Conservation (phyloP, 2,113 vertebrate genomes). For the Percopsis transmontana region DNA sequence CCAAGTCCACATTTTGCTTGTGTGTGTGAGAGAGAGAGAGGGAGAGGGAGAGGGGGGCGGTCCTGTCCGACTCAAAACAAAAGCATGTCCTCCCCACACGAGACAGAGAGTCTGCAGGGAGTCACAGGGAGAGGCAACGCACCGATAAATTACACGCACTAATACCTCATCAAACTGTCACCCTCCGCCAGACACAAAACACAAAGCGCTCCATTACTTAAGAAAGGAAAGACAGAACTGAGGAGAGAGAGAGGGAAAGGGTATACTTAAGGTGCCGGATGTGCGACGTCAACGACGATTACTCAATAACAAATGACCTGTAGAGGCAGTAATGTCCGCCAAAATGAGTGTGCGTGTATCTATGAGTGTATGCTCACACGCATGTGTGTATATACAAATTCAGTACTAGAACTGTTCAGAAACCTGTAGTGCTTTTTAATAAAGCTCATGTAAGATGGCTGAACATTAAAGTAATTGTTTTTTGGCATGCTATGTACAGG, state of each 20-base stretch:
- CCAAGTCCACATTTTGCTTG: neutral
- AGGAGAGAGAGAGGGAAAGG: conserved; percentile 27
- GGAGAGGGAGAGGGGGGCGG: neutral
- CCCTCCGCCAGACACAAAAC: conserved; percentile 40
- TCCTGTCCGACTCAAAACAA: conserved; percentile 31
- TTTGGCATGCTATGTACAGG: no score
- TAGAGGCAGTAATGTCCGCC: neutral
- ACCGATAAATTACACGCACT: conserved; percentile 59
- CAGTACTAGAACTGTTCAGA: no score
- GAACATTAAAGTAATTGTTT: no score
- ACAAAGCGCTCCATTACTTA: conserved; percentile 31
- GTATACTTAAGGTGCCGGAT: conserved; percentile 51
- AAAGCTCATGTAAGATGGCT: no score
- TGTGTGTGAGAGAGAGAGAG: conserved; percentile 3
- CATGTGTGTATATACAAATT: no score
- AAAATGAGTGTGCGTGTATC: no score
- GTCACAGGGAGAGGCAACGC: conserved; percentile 28
- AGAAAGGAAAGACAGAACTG: conserved; percentile 17
- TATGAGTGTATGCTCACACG: no score
- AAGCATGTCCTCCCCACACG: conserved; percentile 39
- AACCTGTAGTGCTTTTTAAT: no score
- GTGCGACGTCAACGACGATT: conserved; percentile 46
- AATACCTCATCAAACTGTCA: conserved; percentile 74
- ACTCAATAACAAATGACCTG: conserved; percentile 38
- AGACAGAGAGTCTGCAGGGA: conserved; percentile 58